These are phyloP conservation scores for Drosophila maculinotata DNA, from an alignment of 2,888 invertebrate genomes.

Conservation along the genomic window DNA sequence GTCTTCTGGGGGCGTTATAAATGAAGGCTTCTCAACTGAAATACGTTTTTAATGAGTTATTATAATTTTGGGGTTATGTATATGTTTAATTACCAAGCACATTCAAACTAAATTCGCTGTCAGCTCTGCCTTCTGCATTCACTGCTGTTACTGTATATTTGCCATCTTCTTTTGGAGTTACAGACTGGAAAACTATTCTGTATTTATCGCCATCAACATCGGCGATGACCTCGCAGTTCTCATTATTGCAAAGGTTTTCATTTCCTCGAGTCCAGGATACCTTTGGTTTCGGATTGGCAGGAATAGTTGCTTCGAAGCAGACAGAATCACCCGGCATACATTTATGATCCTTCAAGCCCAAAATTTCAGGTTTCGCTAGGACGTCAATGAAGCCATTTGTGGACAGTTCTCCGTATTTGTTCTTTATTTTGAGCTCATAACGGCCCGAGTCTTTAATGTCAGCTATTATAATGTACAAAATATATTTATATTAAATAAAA, in stretches of 20 bases:
- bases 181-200: slow-evolving; percentile 90
- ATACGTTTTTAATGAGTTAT: not conserved
- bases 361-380: slow-evolving; percentile 91
- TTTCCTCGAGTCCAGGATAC: slow-evolving; percentile 90
- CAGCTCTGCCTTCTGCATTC: slow-evolving; percentile 91
- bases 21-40: slow-evolving; percentile 91
- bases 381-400: slow-evolving; percentile 92
- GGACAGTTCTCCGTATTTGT: slow-evolving; percentile 92
- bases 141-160: slow-evolving; percentile 91
- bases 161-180: slow-evolving; percentile 90
- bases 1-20: slow-evolving; percentile 90
- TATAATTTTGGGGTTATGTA: accelerated
- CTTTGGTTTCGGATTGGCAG: slow-evolving; percentile 95
- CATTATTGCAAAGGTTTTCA: slow-evolving; percentile 84
- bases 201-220: slow-evolving; percentile 85
- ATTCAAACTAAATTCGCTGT: slow-evolving; percentile 89
- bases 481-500: not conserved
- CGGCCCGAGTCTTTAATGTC: slow-evolving; percentile 92
- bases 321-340: slow-evolving; percentile 92
- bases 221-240: slow-evolving; percentile 85
- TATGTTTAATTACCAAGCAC: slow-evolving; percentile 89
- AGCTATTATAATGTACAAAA: slow-evolving; percentile 57
- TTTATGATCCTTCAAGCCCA: slow-evolving; percentile 90
- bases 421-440: slow-evolving; percentile 92
- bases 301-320: slow-evolving; percentile 92